Percentiles rank a stretch among this genome's conserved stretches.
Evolutionary conservation across 2,888 invertebrate genomes (phyloP).

Genomic region (Acanthosepion pharaonis): DNA sequence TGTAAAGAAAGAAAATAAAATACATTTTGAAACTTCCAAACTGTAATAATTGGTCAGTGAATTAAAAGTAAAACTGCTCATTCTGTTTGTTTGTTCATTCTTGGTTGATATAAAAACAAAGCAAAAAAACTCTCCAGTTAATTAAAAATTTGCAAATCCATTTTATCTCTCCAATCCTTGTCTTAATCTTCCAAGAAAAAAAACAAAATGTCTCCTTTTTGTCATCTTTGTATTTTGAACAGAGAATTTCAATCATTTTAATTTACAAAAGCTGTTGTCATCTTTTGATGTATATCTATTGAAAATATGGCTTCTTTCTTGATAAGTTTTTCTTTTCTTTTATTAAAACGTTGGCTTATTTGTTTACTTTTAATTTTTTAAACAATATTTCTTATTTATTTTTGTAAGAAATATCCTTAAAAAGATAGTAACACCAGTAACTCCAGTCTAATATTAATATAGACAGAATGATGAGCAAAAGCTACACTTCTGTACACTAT

Average conservation of each 20-base stretch:
- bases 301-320: neutral
- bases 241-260: neutral
- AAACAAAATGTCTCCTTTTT: neutral
- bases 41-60: neutral
- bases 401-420: no score
- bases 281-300: neutral
- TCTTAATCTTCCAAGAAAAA: neutral
- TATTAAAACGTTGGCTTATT: neutral
- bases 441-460: no score
- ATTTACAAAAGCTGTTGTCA: neutral
- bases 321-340: neutral
- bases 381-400: no score
- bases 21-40: neutral
- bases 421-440: no score
- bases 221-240: neutral
- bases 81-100: neutral
- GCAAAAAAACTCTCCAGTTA: neutral
- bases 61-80: neutral
- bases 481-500: no score
- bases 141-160: neutral
- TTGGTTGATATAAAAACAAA: neutral
- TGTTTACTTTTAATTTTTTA: no score
- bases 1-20: neutral
- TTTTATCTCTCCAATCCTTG: constrained; percentile 16
- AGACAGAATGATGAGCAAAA: no score